A percentile compares a stretch with the other conserved stretches of the same genome.
phyloP scores from a whole-genome alignment of 2,888 invertebrate genomes.

The Noctua comes region DNA sequence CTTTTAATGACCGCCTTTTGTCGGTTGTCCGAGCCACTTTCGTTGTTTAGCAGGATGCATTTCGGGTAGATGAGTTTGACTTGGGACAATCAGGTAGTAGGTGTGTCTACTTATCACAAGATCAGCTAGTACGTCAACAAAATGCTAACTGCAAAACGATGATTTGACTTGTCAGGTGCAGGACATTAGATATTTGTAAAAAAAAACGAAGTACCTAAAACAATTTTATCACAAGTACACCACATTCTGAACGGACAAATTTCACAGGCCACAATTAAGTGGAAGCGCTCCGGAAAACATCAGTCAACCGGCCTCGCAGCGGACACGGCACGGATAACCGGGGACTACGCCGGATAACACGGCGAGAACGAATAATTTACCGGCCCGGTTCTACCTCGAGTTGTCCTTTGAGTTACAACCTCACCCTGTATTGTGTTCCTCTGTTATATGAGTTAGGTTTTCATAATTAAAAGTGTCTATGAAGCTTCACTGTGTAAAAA shows the following conservation, averaged over 20 bases:
- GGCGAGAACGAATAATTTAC: constrained; percentile 74
- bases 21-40: no score
- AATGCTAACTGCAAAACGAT: no score
- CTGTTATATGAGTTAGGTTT: not conserved
- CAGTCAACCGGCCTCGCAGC: constrained; percentile 71
- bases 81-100: not conserved
- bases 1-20: no score
- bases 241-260: constrained; percentile 72
- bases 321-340: constrained; percentile 73
- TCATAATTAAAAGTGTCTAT: not conserved
- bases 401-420: constrained; percentile 60
- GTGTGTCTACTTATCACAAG: no score
- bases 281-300: constrained; percentile 72
- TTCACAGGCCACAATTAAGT: constrained; percentile 75
- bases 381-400: constrained; percentile 64
- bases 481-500: not conserved
- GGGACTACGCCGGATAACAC: constrained; percentile 71
- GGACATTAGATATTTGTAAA: not conserved
- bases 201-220: not conserved
- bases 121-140: no score
- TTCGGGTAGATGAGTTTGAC: not conserved
- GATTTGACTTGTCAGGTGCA: not conserved
- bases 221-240: constrained; percentile 25
- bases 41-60: no score
- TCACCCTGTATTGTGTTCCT: constrained; percentile 47